Base-by-base conservation (phyloP, 1,140 invertebrate species). In the Nasonia vitripennis region DNA sequence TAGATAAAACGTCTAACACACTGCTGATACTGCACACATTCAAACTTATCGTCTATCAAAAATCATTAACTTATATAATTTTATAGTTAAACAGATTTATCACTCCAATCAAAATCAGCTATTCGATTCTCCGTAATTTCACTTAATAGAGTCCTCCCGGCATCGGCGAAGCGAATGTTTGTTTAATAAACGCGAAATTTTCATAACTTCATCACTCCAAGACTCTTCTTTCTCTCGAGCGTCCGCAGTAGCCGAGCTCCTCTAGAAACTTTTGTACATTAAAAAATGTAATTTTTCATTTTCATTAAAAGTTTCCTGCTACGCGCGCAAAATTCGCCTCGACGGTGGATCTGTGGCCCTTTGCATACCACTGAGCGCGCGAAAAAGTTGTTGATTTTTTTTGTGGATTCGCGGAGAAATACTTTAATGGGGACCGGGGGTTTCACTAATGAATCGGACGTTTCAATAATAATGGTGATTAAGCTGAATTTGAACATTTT, bases 221-320 rank as follows among this genome's bases (percentile, higher is more conserved):
- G 31, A 73, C 27, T 34, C 71, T 34, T 73, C 31, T 27, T 34
- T 73, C 11, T 34, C 14, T 31, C 27, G 71, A 73, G 68, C 68
- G 68, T 9, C 23, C 31, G 71, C 17, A 14, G 51, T 7, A 20
- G 34, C 6, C 14, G 37, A 74, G 17, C 34, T 31, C 73, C 27
- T 41, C 73, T 74, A 12, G 31, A 41, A 74, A 74, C 73, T 74
- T 74, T 23, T 74, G 73, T 41, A 31, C 73, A 74, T 74, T 74
- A 74, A 74, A 45, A 62, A 74, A 74, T 74, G 37, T 41, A 41
- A 74, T 74, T 74, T 74, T 74, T 74, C 73, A 74, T 74, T 74
- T 74, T 74, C 73, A 74, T 74, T 74, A 74, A 74, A 74, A 74
- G 73, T 74, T 74, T 37, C 17, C 37, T 41, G 31, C 31, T 20